Evolutionary conservation across 1,140 invertebrate species (phyloP).

Genomic region (Temnothorax nylanderi): DNA sequence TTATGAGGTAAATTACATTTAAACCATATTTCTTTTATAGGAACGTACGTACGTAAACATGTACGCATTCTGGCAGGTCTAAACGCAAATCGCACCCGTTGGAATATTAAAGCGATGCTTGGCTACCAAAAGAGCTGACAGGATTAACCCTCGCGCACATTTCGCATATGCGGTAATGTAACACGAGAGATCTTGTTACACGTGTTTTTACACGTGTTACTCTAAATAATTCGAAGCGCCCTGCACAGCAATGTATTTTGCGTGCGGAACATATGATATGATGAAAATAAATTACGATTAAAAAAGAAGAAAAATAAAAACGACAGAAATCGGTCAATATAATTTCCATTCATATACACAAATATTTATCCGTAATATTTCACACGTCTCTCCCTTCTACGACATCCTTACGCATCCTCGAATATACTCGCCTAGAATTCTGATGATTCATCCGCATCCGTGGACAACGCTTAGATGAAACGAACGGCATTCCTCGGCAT

Average conservation of each 20-base stretch:
- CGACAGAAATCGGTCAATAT: background rate
- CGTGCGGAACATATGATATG: background rate
- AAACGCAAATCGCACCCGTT: constrained; percentile 6
- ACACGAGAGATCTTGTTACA: background rate
- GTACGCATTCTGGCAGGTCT: background rate
- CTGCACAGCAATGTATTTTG: background rate
- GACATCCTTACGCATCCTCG: background rate
- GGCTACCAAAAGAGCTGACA: background rate
- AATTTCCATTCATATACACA: background rate
- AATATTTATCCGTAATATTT: constrained; percentile 17
- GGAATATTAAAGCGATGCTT: background rate
- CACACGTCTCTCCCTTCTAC: background rate
- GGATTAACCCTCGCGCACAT: background rate
- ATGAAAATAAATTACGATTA: background rate
- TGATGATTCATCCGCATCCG: constrained; percentile 8
- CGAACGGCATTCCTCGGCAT: constrained; percentile 34
- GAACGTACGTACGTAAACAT: background rate
- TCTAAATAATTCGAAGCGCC: background rate
- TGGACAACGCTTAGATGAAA: constrained; percentile 11
- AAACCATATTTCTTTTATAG: background rate
- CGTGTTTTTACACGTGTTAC: background rate
- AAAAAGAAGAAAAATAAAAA: background rate
- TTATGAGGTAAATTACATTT: constrained; percentile 36
- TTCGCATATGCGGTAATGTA: background rate
- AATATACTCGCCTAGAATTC: background rate